A percentile compares a stretch with the other conserved stretches of the same genome.
Conservation (phyloP, 2,113 vertebrate species). For the Rhinoderma darwinii region DNA sequence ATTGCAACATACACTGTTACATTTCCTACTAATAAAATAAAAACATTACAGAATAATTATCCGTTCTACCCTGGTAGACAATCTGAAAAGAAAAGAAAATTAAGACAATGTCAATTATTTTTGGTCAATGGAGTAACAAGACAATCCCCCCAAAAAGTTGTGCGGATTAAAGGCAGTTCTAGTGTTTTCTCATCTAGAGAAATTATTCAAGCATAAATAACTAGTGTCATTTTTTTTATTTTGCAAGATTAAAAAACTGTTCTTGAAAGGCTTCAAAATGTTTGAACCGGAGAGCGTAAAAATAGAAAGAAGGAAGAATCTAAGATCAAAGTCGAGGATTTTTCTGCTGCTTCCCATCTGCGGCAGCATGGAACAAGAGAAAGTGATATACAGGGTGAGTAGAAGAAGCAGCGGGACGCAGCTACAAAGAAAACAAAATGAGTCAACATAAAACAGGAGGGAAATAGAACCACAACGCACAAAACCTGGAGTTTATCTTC, state of each 20-base stretch:
- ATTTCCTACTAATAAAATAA: background rate
- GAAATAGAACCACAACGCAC: constrained; percentile 21
- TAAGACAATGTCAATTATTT: background rate
- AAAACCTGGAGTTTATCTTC: constrained; percentile 37
- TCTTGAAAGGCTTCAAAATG: constrained; percentile 34
- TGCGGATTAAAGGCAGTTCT: background rate
- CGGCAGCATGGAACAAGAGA: constrained; percentile 47
- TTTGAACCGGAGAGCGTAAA: constrained; percentile 59
- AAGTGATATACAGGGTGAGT: constrained; percentile 44
- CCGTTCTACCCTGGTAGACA: background rate
- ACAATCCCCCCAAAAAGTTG: background rate
- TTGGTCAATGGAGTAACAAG: background rate
- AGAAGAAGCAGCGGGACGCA: constrained; percentile 37
- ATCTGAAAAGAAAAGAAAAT: background rate
- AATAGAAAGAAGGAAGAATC: constrained; percentile 49
- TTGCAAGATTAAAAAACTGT: constrained; percentile 59
- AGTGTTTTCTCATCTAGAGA: background rate
- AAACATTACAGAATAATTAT: background rate
- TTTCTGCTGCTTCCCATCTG: constrained; percentile 53
- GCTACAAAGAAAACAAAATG: constrained; percentile 51
- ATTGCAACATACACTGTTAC: background rate
- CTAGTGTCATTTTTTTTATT: constrained; percentile 55
- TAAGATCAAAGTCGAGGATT: constrained; percentile 50
- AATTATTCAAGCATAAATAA: constrained; percentile 42
- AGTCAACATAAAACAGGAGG: constrained; percentile 53